Evolutionary conservation across 2,797 vertebrate genomes (phyloP), one percentile per base, ranked within the genome.

Genomic region (Peromyscus nudipes): DNA sequence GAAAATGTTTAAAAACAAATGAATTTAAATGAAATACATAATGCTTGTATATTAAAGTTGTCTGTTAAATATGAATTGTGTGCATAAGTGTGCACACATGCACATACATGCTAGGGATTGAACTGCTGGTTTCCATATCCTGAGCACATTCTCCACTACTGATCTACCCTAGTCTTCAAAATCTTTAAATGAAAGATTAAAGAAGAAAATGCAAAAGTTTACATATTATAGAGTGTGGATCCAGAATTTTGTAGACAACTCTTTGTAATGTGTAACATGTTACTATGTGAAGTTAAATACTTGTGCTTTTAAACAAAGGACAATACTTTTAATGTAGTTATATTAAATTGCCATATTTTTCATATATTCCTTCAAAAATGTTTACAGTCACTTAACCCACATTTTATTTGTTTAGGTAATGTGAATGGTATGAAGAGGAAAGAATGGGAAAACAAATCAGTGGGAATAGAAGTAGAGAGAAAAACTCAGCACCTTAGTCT

Each of bases 401-500:
- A 27, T 91, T 95, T 69, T 67, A 52, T 93, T 92, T 92, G 64
- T 69, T 77, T 94, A 99, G 99, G 99, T 93, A 99, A 99, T 97
- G 95, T 97, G 81, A 98, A 99, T 0, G 98, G 99, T 34, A 95
- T 98, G 37, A 99, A 99, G 98, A 99, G 99, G 83, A 99, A 99
- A 97, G 99, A 99, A 1, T 99, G 99, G 96, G 99, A 99, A 71
- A 98, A 98, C 11, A 99, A 99, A 89, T 98, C 99, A 16, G 96
- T 99, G 6, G 99, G 99, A 89, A 97, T 99, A 34, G 99, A 99
- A 82, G 98, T 98, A 6, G 99, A 99, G 97, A 98, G 99, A 93
- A 99, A 99, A 88, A 98, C 99, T 71, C 99, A 99, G 46, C 99
- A 99, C 93, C 98, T 99, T 57, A 99, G 99, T 96, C 99, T 99